Conservation (phyloP, 92 coral and sea anemone species). For the Parazoanthus darwini region DNA sequence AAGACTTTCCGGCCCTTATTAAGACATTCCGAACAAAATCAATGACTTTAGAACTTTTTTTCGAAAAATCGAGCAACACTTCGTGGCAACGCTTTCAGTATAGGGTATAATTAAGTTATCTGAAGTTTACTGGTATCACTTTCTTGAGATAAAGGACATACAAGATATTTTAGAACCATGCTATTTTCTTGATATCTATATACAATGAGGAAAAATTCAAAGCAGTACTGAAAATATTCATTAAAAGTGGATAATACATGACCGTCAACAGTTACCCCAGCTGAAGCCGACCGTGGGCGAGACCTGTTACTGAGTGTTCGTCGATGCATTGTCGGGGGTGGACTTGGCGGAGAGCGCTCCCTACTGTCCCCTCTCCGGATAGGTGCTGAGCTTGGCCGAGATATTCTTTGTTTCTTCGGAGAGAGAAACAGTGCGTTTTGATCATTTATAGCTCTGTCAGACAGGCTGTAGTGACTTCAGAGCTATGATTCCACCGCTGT, state of each 20-base stretch:
- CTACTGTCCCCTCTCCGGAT: constrained; percentile 47
- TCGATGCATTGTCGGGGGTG: constrained; percentile 17
- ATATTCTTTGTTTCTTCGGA: constrained; percentile 69
- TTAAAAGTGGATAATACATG: not conserved
- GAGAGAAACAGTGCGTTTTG: not conserved
- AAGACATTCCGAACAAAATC: no score
- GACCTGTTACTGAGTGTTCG: constrained; percentile 14
- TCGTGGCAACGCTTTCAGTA: no score
- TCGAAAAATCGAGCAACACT: no score
- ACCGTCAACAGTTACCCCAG: constrained; percentile 6
- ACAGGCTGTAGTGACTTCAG: not conserved
- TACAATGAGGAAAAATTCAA: not conserved
- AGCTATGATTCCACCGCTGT: not conserved
- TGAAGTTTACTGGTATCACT: no score
- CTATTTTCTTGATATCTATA: no score
- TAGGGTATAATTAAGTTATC: no score
- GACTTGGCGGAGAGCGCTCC: constrained; percentile 22
- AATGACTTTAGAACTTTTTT: no score
- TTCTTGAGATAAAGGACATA: no score
- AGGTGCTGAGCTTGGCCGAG: constrained; percentile 86
- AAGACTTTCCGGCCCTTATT: no score
- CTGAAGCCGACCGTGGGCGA: constrained; percentile 26
- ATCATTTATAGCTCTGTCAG: not conserved
- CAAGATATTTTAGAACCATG: no score
- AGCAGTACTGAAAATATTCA: not conserved